phyloP scores from a whole-genome alignment of 2,113 vertebrate species.

The Barnardius zonarius region DNA sequence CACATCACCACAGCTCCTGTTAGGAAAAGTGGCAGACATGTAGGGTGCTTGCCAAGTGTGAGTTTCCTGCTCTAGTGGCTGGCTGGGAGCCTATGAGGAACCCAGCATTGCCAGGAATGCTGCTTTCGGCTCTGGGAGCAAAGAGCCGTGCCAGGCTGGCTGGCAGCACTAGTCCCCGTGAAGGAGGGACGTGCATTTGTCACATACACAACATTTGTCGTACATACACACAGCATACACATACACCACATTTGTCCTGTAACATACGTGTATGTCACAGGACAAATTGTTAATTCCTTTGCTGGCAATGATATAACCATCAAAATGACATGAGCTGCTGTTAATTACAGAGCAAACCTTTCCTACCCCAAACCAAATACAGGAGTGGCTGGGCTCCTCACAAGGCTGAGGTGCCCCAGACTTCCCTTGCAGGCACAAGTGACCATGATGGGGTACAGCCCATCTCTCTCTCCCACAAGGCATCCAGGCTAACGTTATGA shows the following conservation, averaged over 20 bases:
- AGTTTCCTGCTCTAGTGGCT: background rate
- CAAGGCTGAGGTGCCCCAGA: background rate
- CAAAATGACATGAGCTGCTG: background rate
- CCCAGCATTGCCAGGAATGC: fast-evolving
- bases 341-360: background rate
- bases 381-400: background rate
- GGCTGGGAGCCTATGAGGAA: background rate
- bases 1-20: background rate
- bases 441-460: background rate
- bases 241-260: background rate
- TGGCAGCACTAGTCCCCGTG: background rate
- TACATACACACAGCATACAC: background rate
- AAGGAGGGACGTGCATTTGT: background rate
- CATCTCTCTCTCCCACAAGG: background rate
- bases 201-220: background rate
- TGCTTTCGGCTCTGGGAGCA: fast-evolving
- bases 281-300: background rate
- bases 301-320: background rate
- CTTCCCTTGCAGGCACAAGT: background rate
- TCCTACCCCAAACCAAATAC: background rate
- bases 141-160: fast-evolving
- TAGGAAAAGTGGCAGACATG: background rate
- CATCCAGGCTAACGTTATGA: background rate
- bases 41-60: background rate
- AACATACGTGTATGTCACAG: background rate